Evolutionary conservation across 2,797 vertebrate genomes (phyloP).

Genomic region (Pangasius sanitwongsei): DNA sequence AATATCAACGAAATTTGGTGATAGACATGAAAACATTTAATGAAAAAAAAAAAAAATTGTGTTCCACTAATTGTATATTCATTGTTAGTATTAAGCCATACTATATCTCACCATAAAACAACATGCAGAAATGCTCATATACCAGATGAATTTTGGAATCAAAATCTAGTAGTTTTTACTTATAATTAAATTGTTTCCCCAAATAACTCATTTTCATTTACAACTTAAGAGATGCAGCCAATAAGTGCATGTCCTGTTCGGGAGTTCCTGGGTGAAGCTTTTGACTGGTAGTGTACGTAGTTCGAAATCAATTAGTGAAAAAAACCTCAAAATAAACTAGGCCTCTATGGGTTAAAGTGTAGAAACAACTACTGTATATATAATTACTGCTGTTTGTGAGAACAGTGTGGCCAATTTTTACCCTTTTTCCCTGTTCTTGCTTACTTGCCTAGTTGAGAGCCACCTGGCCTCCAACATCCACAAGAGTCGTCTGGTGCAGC

Average conservation of each 20-base stretch:
- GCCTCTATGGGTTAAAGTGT: neutral
- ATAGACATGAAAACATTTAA: too few relatives aligned
- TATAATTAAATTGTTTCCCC: too few relatives aligned
- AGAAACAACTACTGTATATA: neutral
- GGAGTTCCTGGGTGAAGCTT: neutral
- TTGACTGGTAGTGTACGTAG: neutral
- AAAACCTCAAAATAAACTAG: neutral
- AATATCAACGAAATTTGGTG: neutral
- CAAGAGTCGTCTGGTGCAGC: slow-evolving; percentile 91
- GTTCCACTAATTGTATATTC: too few relatives aligned
- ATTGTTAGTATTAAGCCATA: neutral
- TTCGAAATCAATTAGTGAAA: neutral
- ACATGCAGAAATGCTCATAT: neutral
- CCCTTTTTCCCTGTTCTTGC: neutral
- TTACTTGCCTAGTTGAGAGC: slow-evolving; percentile 85
- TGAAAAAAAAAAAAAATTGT: too few relatives aligned
- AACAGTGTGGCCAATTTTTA: neutral
- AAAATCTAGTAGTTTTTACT: neutral
- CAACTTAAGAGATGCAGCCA: neutral
- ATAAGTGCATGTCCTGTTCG: neutral
- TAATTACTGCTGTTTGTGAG: neutral
- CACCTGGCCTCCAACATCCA: slow-evolving; percentile 95
- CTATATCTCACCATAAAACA: neutral
- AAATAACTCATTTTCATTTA: too few relatives aligned
- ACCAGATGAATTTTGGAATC: neutral